Evolutionary conservation across 2,797 vertebrate genomes (phyloP).

Genomic region (Otus scops): DNA sequence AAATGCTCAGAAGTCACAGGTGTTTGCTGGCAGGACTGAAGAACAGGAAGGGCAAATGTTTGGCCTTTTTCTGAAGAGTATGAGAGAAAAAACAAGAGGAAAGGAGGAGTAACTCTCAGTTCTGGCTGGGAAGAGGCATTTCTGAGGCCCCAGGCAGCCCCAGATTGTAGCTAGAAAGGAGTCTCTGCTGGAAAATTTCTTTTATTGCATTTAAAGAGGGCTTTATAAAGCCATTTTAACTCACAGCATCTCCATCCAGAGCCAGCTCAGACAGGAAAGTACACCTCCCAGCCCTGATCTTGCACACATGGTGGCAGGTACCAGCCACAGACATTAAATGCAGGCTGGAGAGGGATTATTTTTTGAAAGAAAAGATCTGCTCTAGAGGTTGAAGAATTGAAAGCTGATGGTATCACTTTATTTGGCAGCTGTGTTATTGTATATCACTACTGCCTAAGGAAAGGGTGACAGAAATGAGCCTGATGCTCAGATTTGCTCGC

Average conservation of each 20-base stretch:
- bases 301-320: neutral
- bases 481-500: neutral
- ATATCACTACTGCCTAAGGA: neutral
- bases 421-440: constrained; percentile 3
- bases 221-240: neutral
- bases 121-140: neutral
- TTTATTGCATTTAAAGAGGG: neutral
- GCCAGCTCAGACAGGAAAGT: neutral
- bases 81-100: neutral
- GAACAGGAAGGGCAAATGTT: accelerated
- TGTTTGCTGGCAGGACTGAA: neutral
- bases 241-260: neutral
- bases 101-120: neutral
- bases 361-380: neutral
- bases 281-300: neutral
- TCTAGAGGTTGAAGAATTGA: neutral
- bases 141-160: neutral
- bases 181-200: neutral
- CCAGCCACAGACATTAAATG: neutral
- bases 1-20: neutral
- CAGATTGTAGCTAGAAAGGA: neutral
- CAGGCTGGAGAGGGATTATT: neutral
- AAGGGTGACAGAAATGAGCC: neutral
- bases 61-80: neutral
- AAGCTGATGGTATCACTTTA: constrained; percentile 1